These are phyloP conservation scores for Phyllotis vaccarum DNA, from an alignment of 2,797 vertebrate genomes.

Conservation along the genomic window DNA sequence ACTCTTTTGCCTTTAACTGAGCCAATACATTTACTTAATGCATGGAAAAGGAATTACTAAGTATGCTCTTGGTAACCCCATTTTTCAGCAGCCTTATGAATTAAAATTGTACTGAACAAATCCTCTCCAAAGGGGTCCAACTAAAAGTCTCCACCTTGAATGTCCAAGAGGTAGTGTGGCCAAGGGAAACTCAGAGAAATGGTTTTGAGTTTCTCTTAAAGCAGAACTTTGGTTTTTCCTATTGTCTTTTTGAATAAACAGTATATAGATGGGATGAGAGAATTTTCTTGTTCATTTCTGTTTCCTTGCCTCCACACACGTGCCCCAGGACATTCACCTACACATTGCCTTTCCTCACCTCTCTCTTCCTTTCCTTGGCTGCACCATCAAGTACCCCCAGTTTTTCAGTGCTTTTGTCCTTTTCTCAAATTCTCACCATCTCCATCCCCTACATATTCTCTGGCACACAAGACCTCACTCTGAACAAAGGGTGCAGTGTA, in stretches of 20 bases:
- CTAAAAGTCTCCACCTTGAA: background rate
- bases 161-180: background rate
- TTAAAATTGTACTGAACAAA: background rate
- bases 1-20: background rate
- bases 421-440: background rate
- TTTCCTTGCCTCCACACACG: background rate
- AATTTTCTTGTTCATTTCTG: background rate
- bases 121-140: background rate
- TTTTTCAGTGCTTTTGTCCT: background rate
- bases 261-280: background rate
- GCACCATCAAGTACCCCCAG: background rate
- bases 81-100: background rate
- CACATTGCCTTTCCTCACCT: too few relatives aligned
- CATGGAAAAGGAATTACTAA: background rate
- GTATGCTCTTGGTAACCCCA: background rate
- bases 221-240: background rate
- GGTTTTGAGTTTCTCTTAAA: background rate
- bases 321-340: background rate
- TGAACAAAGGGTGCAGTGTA: conserved; percentile 2
- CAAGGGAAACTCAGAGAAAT: background rate
- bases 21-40: background rate
- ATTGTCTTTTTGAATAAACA: background rate
- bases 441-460: background rate
- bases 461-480: conserved; percentile 9
- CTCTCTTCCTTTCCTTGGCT: background rate